Conservation (phyloP, 2,888 invertebrate species). For the Eubasilissa splendida region DNA sequence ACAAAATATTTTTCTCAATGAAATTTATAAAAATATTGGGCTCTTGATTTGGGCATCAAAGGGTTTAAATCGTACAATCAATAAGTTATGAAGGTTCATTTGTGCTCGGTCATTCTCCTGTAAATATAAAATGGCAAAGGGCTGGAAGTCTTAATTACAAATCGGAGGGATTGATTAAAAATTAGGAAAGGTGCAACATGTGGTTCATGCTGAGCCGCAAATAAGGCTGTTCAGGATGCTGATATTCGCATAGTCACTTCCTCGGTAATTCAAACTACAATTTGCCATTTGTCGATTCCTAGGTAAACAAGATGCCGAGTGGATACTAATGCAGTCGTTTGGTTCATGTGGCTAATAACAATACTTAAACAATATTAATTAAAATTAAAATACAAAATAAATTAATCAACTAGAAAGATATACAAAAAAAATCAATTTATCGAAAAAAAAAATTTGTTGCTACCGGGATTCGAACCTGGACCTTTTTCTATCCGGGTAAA, state of each 20-base stretch:
- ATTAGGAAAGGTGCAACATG: slow-evolving; percentile 36
- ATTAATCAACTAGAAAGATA: too few species aligned
- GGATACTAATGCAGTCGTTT: not conserved
- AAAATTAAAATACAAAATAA: too few species aligned
- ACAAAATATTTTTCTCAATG: too few species aligned
- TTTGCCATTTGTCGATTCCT: slow-evolving; percentile 31
- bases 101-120: slow-evolving; percentile 27
- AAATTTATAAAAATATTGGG: too few species aligned
- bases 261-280: slow-evolving; percentile 48
- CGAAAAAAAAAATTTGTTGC: too few species aligned
- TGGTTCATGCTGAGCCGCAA: slow-evolving; percentile 38
- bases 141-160: slow-evolving; percentile 29
- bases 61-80: not conserved
- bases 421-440: too few species aligned
- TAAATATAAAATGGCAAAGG: not conserved
- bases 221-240: slow-evolving; percentile 34
- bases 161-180: slow-evolving; percentile 35
- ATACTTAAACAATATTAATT: too few species aligned
- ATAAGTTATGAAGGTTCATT: not conserved
- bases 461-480: too few species aligned
- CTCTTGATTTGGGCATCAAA: not conserved
- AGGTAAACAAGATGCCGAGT: not conserved
- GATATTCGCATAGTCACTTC: slow-evolving; percentile 43
- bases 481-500: too few species aligned
- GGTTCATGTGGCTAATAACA: not conserved